Evolutionary conservation across 2,113 vertebrate species (phyloP).

Genomic region (Bujurquina vittata): DNA sequence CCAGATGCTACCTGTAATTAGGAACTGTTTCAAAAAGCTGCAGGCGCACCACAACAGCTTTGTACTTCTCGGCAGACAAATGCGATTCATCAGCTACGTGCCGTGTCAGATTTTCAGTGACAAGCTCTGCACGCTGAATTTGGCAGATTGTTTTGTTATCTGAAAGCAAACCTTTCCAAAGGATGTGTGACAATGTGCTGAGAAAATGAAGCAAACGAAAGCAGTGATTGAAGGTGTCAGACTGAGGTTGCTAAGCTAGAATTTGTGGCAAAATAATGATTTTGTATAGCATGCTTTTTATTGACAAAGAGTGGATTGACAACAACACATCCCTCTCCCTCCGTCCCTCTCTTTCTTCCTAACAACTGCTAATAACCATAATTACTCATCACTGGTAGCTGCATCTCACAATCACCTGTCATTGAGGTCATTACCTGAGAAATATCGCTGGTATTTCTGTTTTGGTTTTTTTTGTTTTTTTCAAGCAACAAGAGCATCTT

Average conservation of each 20-base stretch:
- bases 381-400: conserved; percentile 42
- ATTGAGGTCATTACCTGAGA: conserved; percentile 43
- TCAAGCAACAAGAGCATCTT: background rate
- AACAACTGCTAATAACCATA: conserved; percentile 22
- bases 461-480: background rate
- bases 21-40: conserved; percentile 22
- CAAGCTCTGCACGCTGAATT: background rate
- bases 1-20: conserved; percentile 57
- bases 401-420: conserved; percentile 15
- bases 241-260: background rate
- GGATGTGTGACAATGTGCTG: background rate
- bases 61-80: conserved; percentile 35
- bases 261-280: conserved; percentile 4
- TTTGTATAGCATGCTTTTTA: conserved; percentile 1
- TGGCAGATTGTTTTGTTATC: conserved; percentile 28
- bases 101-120: background rate
- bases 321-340: background rate
- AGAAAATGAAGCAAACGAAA: background rate
- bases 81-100: conserved; percentile 24
- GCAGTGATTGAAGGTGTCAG: background rate
- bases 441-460: background rate
- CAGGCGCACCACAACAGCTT: conserved; percentile 17
- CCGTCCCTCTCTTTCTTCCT: background rate
- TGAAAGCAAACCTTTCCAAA: conserved; percentile 26
- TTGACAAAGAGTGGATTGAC: background rate